These are phyloP conservation scores for Clarias laeviceps DNA, from an alignment of 2,797 vertebrate genomes.

Conservation along the genomic window DNA sequence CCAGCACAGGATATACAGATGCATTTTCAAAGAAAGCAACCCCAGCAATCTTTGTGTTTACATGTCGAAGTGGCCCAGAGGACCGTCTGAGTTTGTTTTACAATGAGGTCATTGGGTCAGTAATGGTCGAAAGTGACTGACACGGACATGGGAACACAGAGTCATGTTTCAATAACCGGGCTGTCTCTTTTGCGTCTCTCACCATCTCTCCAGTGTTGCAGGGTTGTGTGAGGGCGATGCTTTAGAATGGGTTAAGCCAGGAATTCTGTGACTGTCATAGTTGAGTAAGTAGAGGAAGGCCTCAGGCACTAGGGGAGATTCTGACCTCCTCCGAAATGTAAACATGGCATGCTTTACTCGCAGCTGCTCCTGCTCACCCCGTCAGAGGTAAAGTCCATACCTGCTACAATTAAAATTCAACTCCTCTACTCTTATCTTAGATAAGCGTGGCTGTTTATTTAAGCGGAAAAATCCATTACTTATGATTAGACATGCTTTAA, in stretches of 20 bases:
- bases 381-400: conserved; percentile 58
- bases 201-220: conserved; percentile 25
- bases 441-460: conserved; percentile 15
- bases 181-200: conserved; percentile 34
- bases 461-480: conserved; percentile 9
- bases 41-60: conserved; percentile 63
- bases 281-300: conserved; percentile 62
- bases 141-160: conserved; percentile 28
- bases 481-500: conserved; percentile 3
- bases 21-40: conserved; percentile 35
- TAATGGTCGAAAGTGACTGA: conserved; percentile 16
- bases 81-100: conserved; percentile 52
- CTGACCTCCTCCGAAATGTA: conserved; percentile 66
- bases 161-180: conserved; percentile 28
- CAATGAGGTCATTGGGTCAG: conserved; percentile 29
- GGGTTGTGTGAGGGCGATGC: conserved; percentile 39
- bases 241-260: conserved; percentile 50
- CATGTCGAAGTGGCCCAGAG: conserved; percentile 64
- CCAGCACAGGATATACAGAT: conserved; percentile 3
- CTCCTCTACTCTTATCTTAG: conserved; percentile 12
- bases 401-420: conserved; percentile 17
- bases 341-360: conserved; percentile 62
- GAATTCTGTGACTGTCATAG: conserved; percentile 62
- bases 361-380: conserved; percentile 65
- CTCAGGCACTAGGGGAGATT: conserved; percentile 64